These are phyloP conservation scores for Kryphioiulus occultus DNA, from an alignment of 2,888 invertebrate species.

Conservation along the genomic window DNA sequence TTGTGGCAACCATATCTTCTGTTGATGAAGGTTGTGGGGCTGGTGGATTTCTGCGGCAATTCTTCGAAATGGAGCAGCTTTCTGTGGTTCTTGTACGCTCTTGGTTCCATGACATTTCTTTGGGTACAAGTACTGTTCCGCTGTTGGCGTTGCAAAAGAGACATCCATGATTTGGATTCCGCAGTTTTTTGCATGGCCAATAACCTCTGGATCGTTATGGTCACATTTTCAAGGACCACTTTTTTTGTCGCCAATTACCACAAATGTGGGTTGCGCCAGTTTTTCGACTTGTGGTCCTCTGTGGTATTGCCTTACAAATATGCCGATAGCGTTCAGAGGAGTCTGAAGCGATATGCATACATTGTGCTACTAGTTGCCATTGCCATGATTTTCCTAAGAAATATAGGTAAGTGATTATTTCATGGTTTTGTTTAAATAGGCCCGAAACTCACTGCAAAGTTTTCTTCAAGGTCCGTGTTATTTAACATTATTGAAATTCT, in stretches of 20 bases:
- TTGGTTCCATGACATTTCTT: not conserved
- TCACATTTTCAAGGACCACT: not conserved
- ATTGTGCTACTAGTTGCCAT: not conserved
- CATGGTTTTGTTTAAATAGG: no score
- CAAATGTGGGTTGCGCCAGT: not conserved
- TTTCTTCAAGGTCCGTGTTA: no score
- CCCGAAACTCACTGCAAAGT: no score
- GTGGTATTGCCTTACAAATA: not conserved
- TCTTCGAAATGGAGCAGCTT: not conserved
- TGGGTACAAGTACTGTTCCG: not conserved
- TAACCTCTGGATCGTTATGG: not conserved
- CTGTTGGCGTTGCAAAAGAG: not conserved
- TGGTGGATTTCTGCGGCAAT: not conserved
- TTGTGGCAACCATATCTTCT: conserved; percentile 26
- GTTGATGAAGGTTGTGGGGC: not conserved
- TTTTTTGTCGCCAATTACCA: not conserved
- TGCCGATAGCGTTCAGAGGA: not conserved
- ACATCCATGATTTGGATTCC: not conserved
- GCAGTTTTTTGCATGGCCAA: not conserved
- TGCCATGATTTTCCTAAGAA: not conserved
- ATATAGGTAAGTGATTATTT: not conserved
- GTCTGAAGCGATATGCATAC: not conserved
- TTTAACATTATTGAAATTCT: no score
- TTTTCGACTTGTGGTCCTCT: not conserved
- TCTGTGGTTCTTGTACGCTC: not conserved